These are phyloP conservation scores for Anguilla obscura DNA, from an alignment of 2,797 vertebrate species.

Conservation along the genomic window DNA sequence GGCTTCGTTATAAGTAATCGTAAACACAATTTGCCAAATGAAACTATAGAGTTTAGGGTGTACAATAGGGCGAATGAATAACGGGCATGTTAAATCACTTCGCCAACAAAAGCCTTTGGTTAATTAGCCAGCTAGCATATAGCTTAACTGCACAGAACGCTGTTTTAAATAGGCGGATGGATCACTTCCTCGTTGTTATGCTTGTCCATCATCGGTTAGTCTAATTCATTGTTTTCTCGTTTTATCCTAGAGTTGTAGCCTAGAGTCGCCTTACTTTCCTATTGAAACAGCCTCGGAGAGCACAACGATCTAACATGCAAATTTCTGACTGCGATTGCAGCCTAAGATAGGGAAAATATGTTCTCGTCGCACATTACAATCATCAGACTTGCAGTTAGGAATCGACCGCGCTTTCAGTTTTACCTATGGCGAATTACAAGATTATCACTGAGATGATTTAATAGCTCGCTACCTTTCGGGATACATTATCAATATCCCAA, in stretches of 20 bases:
- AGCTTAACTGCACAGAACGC: not conserved
- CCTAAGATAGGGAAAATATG: not conserved
- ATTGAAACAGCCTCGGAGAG: not conserved
- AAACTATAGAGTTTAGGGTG: not conserved
- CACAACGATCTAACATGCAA: not conserved
- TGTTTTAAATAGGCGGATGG: not conserved
- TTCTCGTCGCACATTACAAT: not conserved
- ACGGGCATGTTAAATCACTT: not conserved
- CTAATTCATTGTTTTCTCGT: not conserved
- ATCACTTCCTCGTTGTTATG: not conserved
- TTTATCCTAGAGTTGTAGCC: not conserved
- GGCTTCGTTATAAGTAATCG: not conserved
- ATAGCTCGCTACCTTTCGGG: not conserved
- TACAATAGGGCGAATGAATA: not conserved
- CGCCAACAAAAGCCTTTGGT: not conserved
- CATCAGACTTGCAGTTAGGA: not conserved
- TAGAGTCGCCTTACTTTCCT: not conserved
- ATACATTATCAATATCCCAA: not conserved
- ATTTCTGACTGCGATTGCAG: not conserved
- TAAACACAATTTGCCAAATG: too few species aligned
- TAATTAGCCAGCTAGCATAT: not conserved
- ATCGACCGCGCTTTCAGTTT: not conserved
- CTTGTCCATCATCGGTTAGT: not conserved
- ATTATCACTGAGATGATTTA: not conserved
- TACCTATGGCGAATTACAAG: not conserved